Evolutionary conservation across 1,140 invertebrate genomes (phyloP).

Genomic region (Radopholus similis): DNA sequence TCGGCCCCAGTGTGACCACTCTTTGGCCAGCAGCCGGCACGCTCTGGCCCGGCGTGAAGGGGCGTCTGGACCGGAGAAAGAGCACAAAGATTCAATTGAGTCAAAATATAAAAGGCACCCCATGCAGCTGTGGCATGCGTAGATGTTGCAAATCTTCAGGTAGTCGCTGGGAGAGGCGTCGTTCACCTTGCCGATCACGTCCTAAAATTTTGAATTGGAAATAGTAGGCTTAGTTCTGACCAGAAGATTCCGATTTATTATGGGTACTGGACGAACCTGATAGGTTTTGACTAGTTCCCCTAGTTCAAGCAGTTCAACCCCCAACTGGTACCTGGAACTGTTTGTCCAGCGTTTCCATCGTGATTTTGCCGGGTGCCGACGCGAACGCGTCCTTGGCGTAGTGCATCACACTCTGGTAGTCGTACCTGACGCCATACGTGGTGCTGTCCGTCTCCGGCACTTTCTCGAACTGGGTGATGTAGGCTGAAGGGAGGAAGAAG

Average conservation of each 20-base stretch:
- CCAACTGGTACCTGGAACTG: conserved; percentile 42
- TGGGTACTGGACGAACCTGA: neutral
- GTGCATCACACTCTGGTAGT: conserved; percentile 55
- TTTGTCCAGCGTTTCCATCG: conserved; percentile 49
- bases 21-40: conserved; percentile 1
- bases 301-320: conserved; percentile 11
- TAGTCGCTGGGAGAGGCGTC: conserved; percentile 56
- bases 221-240: neutral
- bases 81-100: too few relatives aligned
- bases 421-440: conserved; percentile 52
- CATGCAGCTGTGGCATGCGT: conserved; percentile 36
- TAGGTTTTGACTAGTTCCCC: conserved; percentile 1
- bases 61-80: too few relatives aligned
- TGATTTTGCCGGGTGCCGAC: conserved; percentile 25
- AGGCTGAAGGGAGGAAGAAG: too few relatives aligned
- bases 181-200: conserved; percentile 51
- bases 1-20: conserved; percentile 17
- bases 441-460: conserved; percentile 49
- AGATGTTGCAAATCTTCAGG: conserved; percentile 54
- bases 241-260: neutral
- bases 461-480: conserved; percentile 54
- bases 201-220: conserved; percentile 38
- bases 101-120: too few relatives aligned
- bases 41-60: conserved; percentile 10
- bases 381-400: conserved; percentile 56